A percentile compares a stretch with the other conserved stretches of the same genome.
phyloP scores from a whole-genome alignment of 1,140 invertebrate species.

The Drosophila leontia region DNA sequence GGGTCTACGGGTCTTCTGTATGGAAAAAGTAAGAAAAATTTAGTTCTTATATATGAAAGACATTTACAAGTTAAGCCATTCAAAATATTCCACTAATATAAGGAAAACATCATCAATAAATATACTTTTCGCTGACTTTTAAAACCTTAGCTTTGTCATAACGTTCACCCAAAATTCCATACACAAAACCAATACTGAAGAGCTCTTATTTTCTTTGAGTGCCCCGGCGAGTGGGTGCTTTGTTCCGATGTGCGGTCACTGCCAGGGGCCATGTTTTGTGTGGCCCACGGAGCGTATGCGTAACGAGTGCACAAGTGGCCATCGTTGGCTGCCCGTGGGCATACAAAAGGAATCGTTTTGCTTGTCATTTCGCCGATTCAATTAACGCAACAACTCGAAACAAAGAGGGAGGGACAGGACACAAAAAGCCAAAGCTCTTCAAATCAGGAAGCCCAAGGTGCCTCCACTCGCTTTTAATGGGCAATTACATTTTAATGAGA shows the following conservation, averaged over 20 bases:
- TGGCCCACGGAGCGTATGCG: slow-evolving; percentile 70
- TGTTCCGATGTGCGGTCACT: slow-evolving; percentile 48
- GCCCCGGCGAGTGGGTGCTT: slow-evolving; percentile 34
- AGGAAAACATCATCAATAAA: no score
- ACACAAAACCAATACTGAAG: neutral
- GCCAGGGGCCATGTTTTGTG: slow-evolving; percentile 65
- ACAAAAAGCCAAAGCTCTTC: slow-evolving; percentile 34
- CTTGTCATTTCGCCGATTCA: slow-evolving; percentile 71
- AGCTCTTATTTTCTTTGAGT: slow-evolving; percentile 17
- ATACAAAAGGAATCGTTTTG: slow-evolving; percentile 58
- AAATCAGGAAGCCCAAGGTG: slow-evolving; percentile 38
- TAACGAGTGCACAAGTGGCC: slow-evolving; percentile 68
- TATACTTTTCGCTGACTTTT: neutral
- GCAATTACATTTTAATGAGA: slow-evolving; percentile 75
- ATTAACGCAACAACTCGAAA: slow-evolving; percentile 70
- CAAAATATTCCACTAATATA: neutral
- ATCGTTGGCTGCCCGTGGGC: slow-evolving; percentile 55
- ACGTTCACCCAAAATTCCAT: neutral
- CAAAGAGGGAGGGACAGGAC: slow-evolving; percentile 10
- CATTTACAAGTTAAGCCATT: neutral
- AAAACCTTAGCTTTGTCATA: no score
- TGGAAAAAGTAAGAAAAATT: neutral
- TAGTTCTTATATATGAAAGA: neutral
- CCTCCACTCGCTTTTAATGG: slow-evolving; percentile 48
- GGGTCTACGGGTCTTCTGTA: neutral